Base-by-base conservation (phyloP, 1,140 invertebrate genomes). In the Phocides pigmalion region DNA sequence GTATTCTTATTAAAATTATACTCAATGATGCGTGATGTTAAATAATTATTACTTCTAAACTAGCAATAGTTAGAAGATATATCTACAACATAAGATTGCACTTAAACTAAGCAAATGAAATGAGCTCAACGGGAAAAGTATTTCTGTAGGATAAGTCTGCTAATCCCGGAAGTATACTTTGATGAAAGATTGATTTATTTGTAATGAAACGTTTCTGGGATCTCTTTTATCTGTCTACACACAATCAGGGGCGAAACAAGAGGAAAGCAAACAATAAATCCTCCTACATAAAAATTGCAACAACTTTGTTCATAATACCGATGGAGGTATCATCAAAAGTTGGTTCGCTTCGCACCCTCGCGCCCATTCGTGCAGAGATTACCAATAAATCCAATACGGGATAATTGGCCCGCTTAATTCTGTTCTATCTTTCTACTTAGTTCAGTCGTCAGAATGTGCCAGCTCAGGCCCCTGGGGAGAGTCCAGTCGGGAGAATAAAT, bases 331-430 rank as follows among this genome's bases (percentile, higher is more conserved):
- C 87, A 89, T 91, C 87, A 91, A 89, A 90, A 91, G 83, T 90
- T 89, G 81, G 85, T 85, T 84, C 79, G 80, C 61, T 84, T 89
- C 84, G 87, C 88, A 91, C 87, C 88, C 88, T 89, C 87, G 83
- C 86, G 87, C 84, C 84, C 82, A 87, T 87, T 89, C 88, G 88
- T 91, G 88, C 87, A 87, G 80, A 89, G 88, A 91, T 91, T 91
- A 91, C 88, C 88, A 91, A 91, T 91, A 91, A 91, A 91, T 91
- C 88, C 87, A 91, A 91, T 91, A 91, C 85, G 87, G 89, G 89
- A 91, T 91, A 91, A 89, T 89, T 89, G 89, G 85, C 81, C 87
- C 87, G 87, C 89, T 91, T 91, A 91, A 89, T 88, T 91, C 84
- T 89, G 84, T 90, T 84, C 88, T 90, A 90, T 90, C 88, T 90